Percentiles rank a stretch among this genome's conserved stretches.
These are phyloP conservation scores for Manacus vitellinus DNA, from an alignment of 2,113 vertebrate genomes.

Conservation along the genomic window DNA sequence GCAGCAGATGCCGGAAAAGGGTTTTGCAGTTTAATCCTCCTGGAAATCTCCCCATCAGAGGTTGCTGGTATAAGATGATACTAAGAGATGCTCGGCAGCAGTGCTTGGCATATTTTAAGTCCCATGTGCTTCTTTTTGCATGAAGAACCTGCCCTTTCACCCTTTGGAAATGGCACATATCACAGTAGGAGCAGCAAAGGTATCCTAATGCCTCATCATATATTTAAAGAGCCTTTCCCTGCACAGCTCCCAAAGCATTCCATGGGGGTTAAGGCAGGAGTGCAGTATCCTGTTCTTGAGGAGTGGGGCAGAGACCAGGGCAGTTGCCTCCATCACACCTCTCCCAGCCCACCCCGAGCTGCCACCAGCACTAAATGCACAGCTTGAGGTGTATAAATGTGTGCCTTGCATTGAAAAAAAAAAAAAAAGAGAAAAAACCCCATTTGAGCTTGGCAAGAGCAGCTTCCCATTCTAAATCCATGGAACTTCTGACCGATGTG, in stretches of 20 bases:
- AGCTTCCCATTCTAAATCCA: not conserved
- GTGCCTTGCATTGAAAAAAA: not conserved
- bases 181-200: not conserved
- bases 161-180: not conserved
- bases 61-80: conserved; percentile 1
- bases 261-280: rapidly evolving
- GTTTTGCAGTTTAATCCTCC: conserved; percentile 59
- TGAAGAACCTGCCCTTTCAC: not conserved
- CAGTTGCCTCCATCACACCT: not conserved
- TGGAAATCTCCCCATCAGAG: conserved; percentile 51
- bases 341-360: not conserved
- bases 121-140: not conserved
- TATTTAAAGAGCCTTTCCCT: not conserved
- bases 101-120: not conserved
- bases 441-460: not conserved
- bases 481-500: rapidly evolving
- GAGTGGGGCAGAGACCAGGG: not conserved
- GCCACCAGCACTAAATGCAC: rapidly evolving
- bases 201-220: not conserved
- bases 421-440: not conserved
- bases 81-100: not conserved
- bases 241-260: not conserved
- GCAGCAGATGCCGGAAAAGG: conserved; percentile 46
- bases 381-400: not conserved
- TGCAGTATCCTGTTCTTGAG: not conserved